A percentile compares a stretch with the other conserved stretches of the same genome.
These are phyloP conservation scores for Dendrolimus houi DNA, from an alignment of 2,888 invertebrate species.

Conservation along the genomic window DNA sequence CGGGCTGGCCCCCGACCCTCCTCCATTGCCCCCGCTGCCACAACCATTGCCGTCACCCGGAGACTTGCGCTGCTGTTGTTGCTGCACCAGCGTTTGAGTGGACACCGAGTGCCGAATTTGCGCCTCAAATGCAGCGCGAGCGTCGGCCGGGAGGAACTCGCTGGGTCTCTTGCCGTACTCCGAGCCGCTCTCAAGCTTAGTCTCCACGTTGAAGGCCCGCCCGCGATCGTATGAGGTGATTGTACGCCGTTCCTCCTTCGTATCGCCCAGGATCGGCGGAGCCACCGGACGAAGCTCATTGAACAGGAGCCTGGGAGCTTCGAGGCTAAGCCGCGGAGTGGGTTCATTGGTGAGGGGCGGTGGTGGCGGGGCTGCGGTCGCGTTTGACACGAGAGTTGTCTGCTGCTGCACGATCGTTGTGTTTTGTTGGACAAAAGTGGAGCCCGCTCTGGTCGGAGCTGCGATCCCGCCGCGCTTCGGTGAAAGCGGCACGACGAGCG, in stretches of 20 bases:
- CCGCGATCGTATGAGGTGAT: conserved; percentile 4
- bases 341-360: background rate
- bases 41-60: conserved; percentile 7
- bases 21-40: conserved; percentile 8
- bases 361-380: conserved; percentile 16
- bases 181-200: conserved; percentile 22
- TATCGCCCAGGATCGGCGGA: conserved; percentile 13
- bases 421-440: conserved; percentile 89
- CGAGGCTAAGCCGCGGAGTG: conserved; percentile 64
- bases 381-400: conserved; percentile 83
- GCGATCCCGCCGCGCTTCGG: conserved; percentile 76
- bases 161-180: conserved; percentile 36
- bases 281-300: background rate
- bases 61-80: conserved; percentile 8
- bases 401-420: conserved; percentile 90
- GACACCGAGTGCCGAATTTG: conserved; percentile 81
- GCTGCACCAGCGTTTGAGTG: conserved; percentile 80
- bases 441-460: conserved; percentile 76
- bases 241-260: conserved; percentile 17
- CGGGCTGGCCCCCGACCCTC: conserved; percentile 62
- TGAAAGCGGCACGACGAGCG: conserved; percentile 82
- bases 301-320: conserved; percentile 39
- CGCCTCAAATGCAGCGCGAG: conserved; percentile 9
- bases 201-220: conserved; percentile 10
- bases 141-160: conserved; percentile 23